Percentiles rank a stretch among this genome's conserved stretches.
Evolutionary conservation across 2,888 invertebrate genomes (phyloP).

Genomic region (Cosmia pyralina): DNA sequence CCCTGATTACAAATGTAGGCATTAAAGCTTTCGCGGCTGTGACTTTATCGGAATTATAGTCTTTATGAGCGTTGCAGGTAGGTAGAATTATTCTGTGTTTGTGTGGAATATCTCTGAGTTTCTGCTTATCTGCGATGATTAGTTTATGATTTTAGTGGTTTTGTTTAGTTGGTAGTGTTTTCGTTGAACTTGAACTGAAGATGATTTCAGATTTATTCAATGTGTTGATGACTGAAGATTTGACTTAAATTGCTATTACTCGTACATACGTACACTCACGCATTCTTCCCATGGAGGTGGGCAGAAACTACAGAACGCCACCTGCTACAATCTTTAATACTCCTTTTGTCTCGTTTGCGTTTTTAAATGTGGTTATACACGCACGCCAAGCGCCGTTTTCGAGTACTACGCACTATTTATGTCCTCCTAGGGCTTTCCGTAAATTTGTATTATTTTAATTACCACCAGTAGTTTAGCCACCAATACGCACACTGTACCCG

Average conservation of each 20-base stretch:
- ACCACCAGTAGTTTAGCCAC: too few species aligned
- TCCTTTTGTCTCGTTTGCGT: too few species aligned
- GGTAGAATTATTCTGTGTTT: constrained; percentile 24
- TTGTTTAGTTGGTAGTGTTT: neutral
- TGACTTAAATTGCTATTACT: too few species aligned
- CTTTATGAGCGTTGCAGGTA: constrained; percentile 45
- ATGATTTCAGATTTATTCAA: neutral
- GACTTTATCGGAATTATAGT: constrained; percentile 56
- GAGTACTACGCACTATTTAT: too few species aligned
- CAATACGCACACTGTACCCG: neutral
- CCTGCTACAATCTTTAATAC: too few species aligned
- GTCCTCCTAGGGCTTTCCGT: too few species aligned
- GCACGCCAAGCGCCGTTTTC: too few species aligned
- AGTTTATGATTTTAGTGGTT: neutral
- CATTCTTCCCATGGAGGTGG: too few species aligned
- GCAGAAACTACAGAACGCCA: too few species aligned
- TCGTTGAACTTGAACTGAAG: neutral
- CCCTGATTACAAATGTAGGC: constrained; percentile 58
- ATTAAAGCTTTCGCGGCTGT: constrained; percentile 53
- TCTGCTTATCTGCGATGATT: constrained; percentile 23
- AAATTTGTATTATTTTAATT: too few species aligned
- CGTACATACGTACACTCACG: too few species aligned
- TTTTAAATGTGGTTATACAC: too few species aligned
- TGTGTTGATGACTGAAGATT: neutral
- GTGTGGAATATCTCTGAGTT: constrained; percentile 12